Percentiles rank a stretch among this genome's conserved stretches.
Conservation (phyloP, 2,797 vertebrate genomes). For the Crypturellus tataupa region DNA sequence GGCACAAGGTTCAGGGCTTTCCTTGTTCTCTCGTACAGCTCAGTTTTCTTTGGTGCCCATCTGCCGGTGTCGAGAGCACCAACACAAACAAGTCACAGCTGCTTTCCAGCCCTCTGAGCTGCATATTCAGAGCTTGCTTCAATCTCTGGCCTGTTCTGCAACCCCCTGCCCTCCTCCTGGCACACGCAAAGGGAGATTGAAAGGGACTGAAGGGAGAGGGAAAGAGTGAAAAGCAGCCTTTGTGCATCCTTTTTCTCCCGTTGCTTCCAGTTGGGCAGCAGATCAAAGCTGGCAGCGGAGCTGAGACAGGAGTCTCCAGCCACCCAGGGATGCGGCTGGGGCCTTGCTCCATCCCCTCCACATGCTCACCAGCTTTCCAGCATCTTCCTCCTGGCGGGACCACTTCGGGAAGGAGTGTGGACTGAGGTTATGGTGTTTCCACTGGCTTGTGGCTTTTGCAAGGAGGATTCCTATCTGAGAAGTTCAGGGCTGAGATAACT, state of each 20-base stretch:
- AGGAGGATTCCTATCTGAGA: neutral
- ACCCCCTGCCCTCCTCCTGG: neutral
- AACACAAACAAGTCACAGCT: neutral
- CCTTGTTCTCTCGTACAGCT: neutral
- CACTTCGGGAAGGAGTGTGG: neutral
- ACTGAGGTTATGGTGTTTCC: neutral
- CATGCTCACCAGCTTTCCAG: neutral
- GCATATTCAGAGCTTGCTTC: neutral
- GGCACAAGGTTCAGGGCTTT: neutral
- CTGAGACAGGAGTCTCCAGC: neutral
- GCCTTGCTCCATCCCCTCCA: neutral
- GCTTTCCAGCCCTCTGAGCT: neutral
- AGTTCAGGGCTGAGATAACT: neutral
- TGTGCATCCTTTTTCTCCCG: neutral
- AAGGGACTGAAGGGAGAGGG: fast-evolving
- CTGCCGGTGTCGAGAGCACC: neutral
- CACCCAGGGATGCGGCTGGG: fast-evolving
- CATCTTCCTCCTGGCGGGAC: neutral
- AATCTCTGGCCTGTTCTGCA: neutral
- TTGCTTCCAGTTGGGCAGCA: neutral
- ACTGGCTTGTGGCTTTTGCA: neutral
- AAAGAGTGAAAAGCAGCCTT: neutral
- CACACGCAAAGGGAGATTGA: fast-evolving
- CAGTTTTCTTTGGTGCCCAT: neutral
- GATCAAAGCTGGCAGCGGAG: neutral